phyloP scores from a whole-genome alignment of 2,797 vertebrate species.

The Takifugu ocellatus region DNA sequence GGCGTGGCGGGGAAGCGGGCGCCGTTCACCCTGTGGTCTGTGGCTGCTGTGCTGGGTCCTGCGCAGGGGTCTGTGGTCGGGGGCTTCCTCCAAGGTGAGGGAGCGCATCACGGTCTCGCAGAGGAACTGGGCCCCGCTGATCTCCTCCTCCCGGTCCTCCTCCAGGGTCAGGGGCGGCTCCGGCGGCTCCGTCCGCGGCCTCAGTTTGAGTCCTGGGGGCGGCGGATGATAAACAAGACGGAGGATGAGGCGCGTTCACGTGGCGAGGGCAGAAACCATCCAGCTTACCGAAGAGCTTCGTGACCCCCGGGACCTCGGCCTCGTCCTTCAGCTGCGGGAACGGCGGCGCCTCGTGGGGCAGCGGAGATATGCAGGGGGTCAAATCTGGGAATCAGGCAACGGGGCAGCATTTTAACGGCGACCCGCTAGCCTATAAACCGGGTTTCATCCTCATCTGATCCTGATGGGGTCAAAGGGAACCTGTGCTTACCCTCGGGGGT shows the following conservation, averaged over 20 bases:
- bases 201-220: constrained; percentile 57
- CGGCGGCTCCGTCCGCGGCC: constrained; percentile 60
- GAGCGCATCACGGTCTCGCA: constrained; percentile 97
- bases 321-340: constrained; percentile 79
- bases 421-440: no score
- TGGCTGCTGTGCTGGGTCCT: constrained; percentile 57
- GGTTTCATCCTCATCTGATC: not conserved
- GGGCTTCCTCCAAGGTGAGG: constrained; percentile 91
- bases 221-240: not conserved
- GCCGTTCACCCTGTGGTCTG: constrained; percentile 70
- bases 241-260: not conserved
- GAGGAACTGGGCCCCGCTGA: constrained; percentile 97
- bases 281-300: constrained; percentile 79
- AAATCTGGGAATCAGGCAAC: constrained; percentile 77
- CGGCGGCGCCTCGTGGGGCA: constrained; percentile 80
- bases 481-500: constrained; percentile 86
- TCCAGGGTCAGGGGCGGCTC: constrained; percentile 68
- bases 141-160: constrained; percentile 88
- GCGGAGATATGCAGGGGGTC: constrained; percentile 90
- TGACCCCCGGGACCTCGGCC: constrained; percentile 73
- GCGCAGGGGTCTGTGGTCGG: constrained; percentile 86
- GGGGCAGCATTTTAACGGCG: no score
- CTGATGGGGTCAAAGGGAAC: not conserved
- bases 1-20: not conserved
- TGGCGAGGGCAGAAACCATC: no score